Base-by-base conservation (phyloP, 2,797 vertebrate species). In the Aeoliscus strigatus region DNA sequence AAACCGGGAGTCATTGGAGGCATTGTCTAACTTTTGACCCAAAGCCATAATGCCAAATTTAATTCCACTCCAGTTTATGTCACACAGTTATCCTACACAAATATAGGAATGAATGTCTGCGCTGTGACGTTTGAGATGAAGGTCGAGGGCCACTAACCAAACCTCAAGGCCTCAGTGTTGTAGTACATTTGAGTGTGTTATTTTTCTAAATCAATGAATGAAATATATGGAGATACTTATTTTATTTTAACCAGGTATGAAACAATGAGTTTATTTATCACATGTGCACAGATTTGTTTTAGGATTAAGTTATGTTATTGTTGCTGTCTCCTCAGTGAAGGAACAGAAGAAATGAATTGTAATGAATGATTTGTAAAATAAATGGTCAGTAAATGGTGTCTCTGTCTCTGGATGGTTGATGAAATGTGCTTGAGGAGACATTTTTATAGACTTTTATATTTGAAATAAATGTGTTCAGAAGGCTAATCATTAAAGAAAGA, bases 1-100 rank as follows among this genome's bases (percentile, higher is more conserved):
- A 28, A 98, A 98, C 44, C 64, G 69, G 27, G 76, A 74, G 7
- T 80, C 83, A 9, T 9, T 98, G 57, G 73, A 78, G 5, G 55
- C 63, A 5, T 75, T 88, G 24, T 49, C 70, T 78, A 27, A 62
- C 1, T 48, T 66, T 58, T 77, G 48, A 84, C 6, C 48, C 9
- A 27, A 71, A 9, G 2, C 21, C 30, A 39, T 27, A 52, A 61
- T 43, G 29, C 14, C 1, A 46, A 32, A 48, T 38, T 17, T 8
- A 35, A 38, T 43, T 15, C 11, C 1, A 0, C 1, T 34, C 6
- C 12, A 23, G 5, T 25, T 15, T 11, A 9, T 3, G 16, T 27
- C 3, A 26, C 21, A 16, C 11, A 41, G 2, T 37, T 44, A 21
- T 30, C 43, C 40, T 13, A 24, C 14, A 45, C 13, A 28, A 39